A percentile compares a stretch with the other conserved stretches of the same genome.
Evolutionary conservation across 2,888 invertebrate genomes (phyloP).

Genomic region (Heliconius charithonia): DNA sequence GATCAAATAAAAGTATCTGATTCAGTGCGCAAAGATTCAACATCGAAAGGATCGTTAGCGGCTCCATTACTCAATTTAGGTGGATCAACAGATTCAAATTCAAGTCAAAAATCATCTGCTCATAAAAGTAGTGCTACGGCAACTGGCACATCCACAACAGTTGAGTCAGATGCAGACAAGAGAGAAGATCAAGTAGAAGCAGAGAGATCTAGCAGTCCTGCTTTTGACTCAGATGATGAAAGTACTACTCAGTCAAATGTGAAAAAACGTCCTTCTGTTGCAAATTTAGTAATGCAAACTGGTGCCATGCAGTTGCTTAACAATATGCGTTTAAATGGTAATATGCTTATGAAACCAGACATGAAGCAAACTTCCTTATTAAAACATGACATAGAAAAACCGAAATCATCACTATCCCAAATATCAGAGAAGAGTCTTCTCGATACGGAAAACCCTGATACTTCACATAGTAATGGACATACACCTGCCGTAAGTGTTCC

Average conservation of each 20-base stretch:
- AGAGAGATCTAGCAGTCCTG: slow-evolving; percentile 94
- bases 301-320: slow-evolving; percentile 82
- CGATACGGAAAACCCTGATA: slow-evolving; percentile 84
- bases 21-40: slow-evolving; percentile 68
- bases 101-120: slow-evolving; percentile 85
- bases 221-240: slow-evolving; percentile 97
- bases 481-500: slow-evolving; percentile 66
- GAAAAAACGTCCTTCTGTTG: slow-evolving; percentile 86
- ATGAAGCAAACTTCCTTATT: slow-evolving; percentile 64
- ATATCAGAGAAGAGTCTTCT: slow-evolving; percentile 86
- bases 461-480: slow-evolving; percentile 63
- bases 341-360: slow-evolving; percentile 77
- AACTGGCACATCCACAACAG: slow-evolving; percentile 84
- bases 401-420: slow-evolving; percentile 82
- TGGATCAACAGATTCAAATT: slow-evolving; percentile 83
- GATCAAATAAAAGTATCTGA: slow-evolving; percentile 86
- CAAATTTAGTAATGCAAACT: slow-evolving; percentile 87
- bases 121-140: slow-evolving; percentile 84
- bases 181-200: slow-evolving; percentile 83
- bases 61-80: slow-evolving; percentile 73
- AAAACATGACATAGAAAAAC: slow-evolving; percentile 71
- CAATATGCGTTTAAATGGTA: slow-evolving; percentile 83
- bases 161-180: slow-evolving; percentile 76
- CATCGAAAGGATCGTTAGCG: slow-evolving; percentile 71
- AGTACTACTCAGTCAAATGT: slow-evolving; percentile 85